phyloP scores from a whole-genome alignment of 2,888 invertebrate species.

The Hyposoter didymator region DNA sequence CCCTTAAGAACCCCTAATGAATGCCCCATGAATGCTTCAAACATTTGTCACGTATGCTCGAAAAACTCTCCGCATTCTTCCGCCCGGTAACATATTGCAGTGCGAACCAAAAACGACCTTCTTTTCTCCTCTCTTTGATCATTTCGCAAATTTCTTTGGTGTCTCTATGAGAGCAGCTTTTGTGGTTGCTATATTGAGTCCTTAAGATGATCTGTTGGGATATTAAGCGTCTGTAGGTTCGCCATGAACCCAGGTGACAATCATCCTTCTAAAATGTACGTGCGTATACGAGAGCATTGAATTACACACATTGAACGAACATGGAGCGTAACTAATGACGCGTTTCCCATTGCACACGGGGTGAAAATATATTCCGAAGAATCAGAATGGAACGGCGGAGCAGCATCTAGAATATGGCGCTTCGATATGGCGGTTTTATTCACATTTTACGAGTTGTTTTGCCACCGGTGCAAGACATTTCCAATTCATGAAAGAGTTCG shows the following conservation, averaged over 20 bases:
- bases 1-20: conserved; percentile 60
- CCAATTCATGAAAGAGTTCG: conserved; percentile 82
- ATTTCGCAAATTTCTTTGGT: conserved; percentile 49
- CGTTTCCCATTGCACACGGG: conserved; percentile 40
- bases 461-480: conserved; percentile 79
- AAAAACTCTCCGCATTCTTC: conserved; percentile 33
- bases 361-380: conserved; percentile 59
- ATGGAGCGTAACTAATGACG: conserved; percentile 59
- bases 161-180: conserved; percentile 39
- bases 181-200: conserved; percentile 59
- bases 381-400: conserved; percentile 37
- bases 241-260: conserved; percentile 55
- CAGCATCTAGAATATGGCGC: conserved; percentile 73
- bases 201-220: conserved; percentile 51
- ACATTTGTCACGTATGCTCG: conserved; percentile 51
- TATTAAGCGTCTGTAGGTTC: conserved; percentile 11
- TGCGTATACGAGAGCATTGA: conserved; percentile 30
- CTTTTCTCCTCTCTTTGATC: conserved; percentile 26
- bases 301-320: conserved; percentile 39
- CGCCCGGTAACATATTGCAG: conserved; percentile 21
- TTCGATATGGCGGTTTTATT: conserved; percentile 79
- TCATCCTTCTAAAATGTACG: conserved; percentile 32
- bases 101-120: conserved; percentile 24
- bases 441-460: conserved; percentile 80
- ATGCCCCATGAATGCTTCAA: conserved; percentile 49